Evolutionary conservation across 2,113 vertebrate genomes (phyloP), one percentile per base, ranked within the genome.

Genomic region (Chaenocephalus aceratus): DNA sequence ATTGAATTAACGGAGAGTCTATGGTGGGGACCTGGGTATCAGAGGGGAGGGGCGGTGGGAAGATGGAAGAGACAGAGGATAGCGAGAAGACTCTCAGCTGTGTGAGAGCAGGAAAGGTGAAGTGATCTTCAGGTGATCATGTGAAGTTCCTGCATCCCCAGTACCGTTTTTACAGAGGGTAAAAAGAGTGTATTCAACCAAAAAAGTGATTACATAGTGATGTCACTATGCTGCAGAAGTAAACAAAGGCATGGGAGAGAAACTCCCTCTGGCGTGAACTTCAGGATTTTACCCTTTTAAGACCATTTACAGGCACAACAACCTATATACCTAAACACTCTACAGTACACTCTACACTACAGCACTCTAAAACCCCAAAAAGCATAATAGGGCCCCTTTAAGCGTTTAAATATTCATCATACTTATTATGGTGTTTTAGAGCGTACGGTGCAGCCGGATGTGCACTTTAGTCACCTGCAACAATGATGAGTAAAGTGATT

Each of bases 1-100:
- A 92, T 91, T 85, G 90, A 92, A 92, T 92, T 85, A 92, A 89
- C 73, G 82, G 64, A 67, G 63, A 92, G 91, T 91, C 69, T 61
- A 86, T 91, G 82, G 82, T 84, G 67, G 63, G 62, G 83, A 72
- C 73, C 76, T 8, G 41, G 57, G 59, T 71, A 16, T 67, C 63
- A 54, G 56, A n/a, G 72, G 56, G 16, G 70, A 51, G 60, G 62
- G 62, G 62, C 2, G 72, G 54, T 57, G 52, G 73, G 62, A 23
- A 56, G 79, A 62, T 62, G 46, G 61, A 46, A 74, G 72, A 7
- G 52, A 71, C 5, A 51, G 56, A 34, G 53, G 68, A 57, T 12
- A 16, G 60, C 46, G 46, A 66, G 23, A 15, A 15, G 65, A 45
- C 49, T 16, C 16, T 65, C 59, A n/a, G 62, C 52, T 67, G 59